Percentiles rank a stretch among this genome's conserved stretches.
Conservation (phyloP, 2,113 vertebrate species). For the Panurus biarmicus region DNA sequence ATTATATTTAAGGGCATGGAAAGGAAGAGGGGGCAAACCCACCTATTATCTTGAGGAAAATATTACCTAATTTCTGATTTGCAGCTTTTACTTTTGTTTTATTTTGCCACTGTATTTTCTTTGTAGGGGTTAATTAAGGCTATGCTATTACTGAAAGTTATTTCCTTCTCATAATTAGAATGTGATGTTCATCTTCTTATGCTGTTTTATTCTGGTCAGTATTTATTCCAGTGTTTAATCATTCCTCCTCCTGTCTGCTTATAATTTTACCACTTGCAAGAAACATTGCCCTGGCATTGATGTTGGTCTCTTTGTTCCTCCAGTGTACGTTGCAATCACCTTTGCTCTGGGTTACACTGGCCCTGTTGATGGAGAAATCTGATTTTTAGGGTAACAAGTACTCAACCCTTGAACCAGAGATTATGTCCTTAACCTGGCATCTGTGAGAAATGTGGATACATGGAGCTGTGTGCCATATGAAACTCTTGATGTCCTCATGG, state of each 20-base stretch:
- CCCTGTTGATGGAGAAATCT: background rate
- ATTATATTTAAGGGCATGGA: background rate
- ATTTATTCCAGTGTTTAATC: background rate
- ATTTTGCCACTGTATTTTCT: background rate
- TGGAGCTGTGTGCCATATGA: background rate
- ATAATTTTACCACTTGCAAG: background rate
- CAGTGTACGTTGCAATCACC: background rate
- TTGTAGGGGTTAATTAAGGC: background rate
- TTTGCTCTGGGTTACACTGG: background rate
- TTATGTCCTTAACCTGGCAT: background rate
- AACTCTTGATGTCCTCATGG: background rate
- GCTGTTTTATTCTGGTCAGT: background rate
- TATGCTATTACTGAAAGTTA: background rate
- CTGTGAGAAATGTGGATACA: background rate
- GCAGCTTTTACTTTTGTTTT: background rate
- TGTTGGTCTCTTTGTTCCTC: background rate
- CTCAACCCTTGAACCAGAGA: background rate
- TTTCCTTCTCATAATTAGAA: conserved; percentile 12
- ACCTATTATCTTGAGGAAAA: background rate
- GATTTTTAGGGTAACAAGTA: background rate
- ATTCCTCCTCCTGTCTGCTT: background rate
- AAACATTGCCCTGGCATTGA: background rate
- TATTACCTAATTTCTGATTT: background rate
- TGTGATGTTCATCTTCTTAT: background rate
- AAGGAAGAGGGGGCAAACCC: background rate